Percentiles rank a stretch among this genome's conserved stretches.
These are phyloP conservation scores for Scatophagus argus DNA, from an alignment of 2,113 vertebrate genomes.

Conservation along the genomic window DNA sequence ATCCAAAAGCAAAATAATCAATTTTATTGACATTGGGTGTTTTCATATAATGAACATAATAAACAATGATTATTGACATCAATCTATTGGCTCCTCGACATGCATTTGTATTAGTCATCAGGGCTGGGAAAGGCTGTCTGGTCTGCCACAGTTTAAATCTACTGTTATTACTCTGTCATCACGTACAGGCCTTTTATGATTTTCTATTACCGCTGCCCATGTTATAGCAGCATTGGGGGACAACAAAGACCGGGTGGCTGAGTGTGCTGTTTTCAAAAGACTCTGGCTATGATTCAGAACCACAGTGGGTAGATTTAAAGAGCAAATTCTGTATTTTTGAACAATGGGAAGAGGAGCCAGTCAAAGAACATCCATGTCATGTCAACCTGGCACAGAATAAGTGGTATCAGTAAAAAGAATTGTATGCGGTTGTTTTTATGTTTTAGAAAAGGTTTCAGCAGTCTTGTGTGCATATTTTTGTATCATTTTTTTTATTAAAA, in stretches of 20 bases:
- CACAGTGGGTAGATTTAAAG: slow-evolving; percentile 16
- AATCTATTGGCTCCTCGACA: slow-evolving; percentile 56
- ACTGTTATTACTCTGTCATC: slow-evolving; percentile 78
- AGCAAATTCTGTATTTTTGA: slow-evolving; percentile 15
- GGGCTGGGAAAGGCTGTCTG: slow-evolving; percentile 43
- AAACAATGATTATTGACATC: slow-evolving; percentile 74
- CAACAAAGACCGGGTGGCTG: slow-evolving; percentile 49
- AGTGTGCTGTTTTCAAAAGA: slow-evolving; percentile 48
- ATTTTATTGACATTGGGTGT: slow-evolving; percentile 63
- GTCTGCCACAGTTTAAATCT: slow-evolving; percentile 75
- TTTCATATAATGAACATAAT: slow-evolving; percentile 64
- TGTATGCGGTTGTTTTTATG: not conserved
- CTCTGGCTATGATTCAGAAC: slow-evolving; percentile 25
- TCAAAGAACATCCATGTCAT: not conserved
- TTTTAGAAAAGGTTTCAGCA: too few relatives aligned
- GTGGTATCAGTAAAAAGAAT: not conserved
- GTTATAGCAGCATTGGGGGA: slow-evolving; percentile 53
- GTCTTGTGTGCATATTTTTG: not conserved
- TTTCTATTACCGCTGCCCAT: slow-evolving; percentile 71
- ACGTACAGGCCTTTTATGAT: slow-evolving; percentile 63
- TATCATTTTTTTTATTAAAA: not conserved
- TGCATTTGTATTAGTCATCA: slow-evolving; percentile 74
- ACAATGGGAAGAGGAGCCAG: not conserved
- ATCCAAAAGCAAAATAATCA: slow-evolving; percentile 52
- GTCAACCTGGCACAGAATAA: not conserved